Conservation (phyloP, 2,797 vertebrate species). For the Halcyon chelicuti region DNA sequence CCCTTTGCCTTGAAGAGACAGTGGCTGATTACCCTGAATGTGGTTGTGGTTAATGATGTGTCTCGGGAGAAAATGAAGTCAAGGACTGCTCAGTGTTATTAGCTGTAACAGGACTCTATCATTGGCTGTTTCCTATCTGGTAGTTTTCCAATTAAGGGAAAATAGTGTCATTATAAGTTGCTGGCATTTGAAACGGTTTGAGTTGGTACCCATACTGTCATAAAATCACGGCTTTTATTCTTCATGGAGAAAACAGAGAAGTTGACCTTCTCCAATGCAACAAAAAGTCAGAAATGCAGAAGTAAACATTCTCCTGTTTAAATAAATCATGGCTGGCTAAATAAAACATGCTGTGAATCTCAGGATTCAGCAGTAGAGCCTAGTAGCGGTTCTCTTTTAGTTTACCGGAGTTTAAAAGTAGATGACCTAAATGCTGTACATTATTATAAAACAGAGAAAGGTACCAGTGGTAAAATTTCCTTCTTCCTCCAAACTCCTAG, state of each 20-base stretch:
- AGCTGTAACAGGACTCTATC: not conserved
- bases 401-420: not conserved
- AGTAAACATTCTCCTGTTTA: not conserved
- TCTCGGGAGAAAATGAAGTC: not conserved
- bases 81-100: not conserved
- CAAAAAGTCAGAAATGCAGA: not conserved
- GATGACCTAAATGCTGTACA: not conserved
- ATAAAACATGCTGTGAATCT: slow-evolving; percentile 49
- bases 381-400: not conserved
- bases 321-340: slow-evolving; percentile 50
- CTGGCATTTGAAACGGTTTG: not conserved
- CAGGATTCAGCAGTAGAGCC: not conserved
- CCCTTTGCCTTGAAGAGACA: not conserved
- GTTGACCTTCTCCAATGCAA: not conserved
- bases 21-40: not conserved
- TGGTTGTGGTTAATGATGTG: not conserved
- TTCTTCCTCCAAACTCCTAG: not conserved
- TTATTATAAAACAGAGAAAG: not conserved
- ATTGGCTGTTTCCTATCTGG: not conserved
- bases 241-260: not conserved
- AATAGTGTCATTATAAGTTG: not conserved
- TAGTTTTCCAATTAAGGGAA: not conserved
- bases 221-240: not conserved
- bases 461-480: not conserved
- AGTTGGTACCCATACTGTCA: not conserved